A percentile compares a stretch with the other conserved stretches of the same genome.
Evolutionary conservation across 2,888 invertebrate species (phyloP).

Genomic region (Dioctria rufipes): DNA sequence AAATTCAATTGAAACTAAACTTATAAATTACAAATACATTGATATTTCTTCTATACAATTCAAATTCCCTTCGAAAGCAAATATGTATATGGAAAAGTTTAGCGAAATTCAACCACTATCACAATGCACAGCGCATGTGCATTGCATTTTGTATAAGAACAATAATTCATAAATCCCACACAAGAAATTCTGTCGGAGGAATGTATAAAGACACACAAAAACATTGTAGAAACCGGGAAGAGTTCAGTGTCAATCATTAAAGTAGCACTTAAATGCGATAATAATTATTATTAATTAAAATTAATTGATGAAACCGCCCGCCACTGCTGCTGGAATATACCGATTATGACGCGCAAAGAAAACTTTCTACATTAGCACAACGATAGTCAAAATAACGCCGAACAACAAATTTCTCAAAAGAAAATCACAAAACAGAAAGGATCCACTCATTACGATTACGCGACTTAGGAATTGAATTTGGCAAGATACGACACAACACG

Average conservation of each 20-base stretch:
- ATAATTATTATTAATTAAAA: not conserved
- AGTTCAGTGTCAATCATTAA: constrained; percentile 21
- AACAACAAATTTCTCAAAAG: constrained; percentile 41
- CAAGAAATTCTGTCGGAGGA: not conserved
- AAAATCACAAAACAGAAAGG: constrained; percentile 36
- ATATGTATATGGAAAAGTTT: no score
- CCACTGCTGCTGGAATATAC: not conserved
- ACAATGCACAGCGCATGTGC: not conserved
- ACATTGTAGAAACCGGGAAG: not conserved
- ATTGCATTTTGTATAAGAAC: not conserved
- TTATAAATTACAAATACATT: no score
- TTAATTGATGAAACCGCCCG: not conserved
- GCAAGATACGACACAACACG: no score
- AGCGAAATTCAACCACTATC: not conserved
- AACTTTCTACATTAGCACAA: constrained; percentile 16
- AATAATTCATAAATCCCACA: constrained; percentile 21
- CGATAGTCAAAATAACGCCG: constrained; percentile 24
- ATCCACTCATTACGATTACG: constrained; percentile 38
- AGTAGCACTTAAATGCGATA: not conserved
- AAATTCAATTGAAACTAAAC: no score
- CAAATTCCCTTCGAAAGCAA: no score
- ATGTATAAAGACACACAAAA: not conserved
- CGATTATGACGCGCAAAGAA: not conserved
- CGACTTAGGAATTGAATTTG: not conserved
- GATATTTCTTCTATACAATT: no score